Evolutionary conservation across 2,113 vertebrate genomes (phyloP).

Genomic region (Siniperca knerii): DNA sequence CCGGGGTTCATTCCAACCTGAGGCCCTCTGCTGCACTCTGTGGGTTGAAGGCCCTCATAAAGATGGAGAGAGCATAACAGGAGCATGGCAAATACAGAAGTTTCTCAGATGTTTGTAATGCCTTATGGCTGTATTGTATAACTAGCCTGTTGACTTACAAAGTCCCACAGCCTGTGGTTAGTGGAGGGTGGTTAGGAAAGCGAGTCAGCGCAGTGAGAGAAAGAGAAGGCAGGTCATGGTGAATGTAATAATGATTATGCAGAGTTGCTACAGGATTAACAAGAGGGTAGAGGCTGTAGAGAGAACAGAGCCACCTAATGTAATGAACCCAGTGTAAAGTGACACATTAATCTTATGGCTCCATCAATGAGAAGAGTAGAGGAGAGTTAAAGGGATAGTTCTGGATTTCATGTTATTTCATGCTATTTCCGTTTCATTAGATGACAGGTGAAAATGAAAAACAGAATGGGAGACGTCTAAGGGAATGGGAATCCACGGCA

Average conservation of each 20-base stretch:
- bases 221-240: conserved; percentile 2
- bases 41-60: not conserved
- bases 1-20: too few species aligned
- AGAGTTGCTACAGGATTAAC: conserved; percentile 50
- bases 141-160: conserved; percentile 2
- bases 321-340: conserved; percentile 30
- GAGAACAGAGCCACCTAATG: conserved; percentile 29
- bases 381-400: conserved; percentile 1
- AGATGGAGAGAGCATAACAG: not conserved
- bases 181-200: not conserved
- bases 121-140: not conserved
- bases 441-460: not conserved
- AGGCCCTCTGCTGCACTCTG: not conserved
- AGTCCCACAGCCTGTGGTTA: not conserved
- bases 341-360: conserved; percentile 30
- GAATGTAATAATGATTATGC: conserved; percentile 31
- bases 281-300: conserved; percentile 1
- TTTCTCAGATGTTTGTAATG: conserved; percentile 15
- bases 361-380: not conserved
- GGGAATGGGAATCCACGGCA: not conserved
- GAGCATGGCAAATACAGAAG: not conserved
- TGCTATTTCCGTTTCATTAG: not conserved
- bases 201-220: not conserved
- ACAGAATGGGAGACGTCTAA: not conserved
- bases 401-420: not conserved